Base-by-base conservation (phyloP, 2,797 vertebrate species). In the Sebastes hubbsi region DNA sequence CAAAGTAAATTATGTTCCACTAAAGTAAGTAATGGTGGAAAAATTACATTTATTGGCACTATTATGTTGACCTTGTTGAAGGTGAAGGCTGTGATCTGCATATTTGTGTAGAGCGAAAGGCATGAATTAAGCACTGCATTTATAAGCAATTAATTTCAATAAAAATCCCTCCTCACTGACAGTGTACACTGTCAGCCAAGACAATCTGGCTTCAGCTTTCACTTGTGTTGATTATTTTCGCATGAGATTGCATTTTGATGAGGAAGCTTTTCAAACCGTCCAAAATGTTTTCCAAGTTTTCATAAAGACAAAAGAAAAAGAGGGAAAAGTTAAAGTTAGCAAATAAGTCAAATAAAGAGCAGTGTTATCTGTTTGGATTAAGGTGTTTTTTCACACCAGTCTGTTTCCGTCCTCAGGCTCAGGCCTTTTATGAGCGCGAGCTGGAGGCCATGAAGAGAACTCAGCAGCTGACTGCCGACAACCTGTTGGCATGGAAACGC, bases 361-460 rank as follows among this genome's bases (percentile, higher is more conserved):
- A 14, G 60, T 29, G 12, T 66, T 24, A 24, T 25, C n/a, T 49
- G 58, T 55, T 56, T 25, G 71, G 30, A 36, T 42, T 8, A 4
- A 49, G 59, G 7, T 25, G 20, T 27, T 78, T 52, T 16, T 62
- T 56, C 49, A 32, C 34, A 20, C 4, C 22, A 1, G 24, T 60
- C 29, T 34, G 16, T 38, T 2, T 49, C 6, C 16, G 27, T 78
- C 54, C 7, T 0, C 81, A 95, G 94, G 98, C 98, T 25, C 98
- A 99, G 87, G 96, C 96, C 20, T 99, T 98, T 89, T 99, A 99
- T 63, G 98, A 99, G 64, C 97, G 96, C 0, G 98, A 99, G 91
- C 96, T 99, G 78, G 98, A 99, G 87, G 97, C 97, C 88, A 97
- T 99, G 96, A 99, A 98, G 95, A 95, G 98, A 62, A 98, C 98